Base-by-base conservation (phyloP, 2,797 vertebrate species). In the Crenichthys baileyi region DNA sequence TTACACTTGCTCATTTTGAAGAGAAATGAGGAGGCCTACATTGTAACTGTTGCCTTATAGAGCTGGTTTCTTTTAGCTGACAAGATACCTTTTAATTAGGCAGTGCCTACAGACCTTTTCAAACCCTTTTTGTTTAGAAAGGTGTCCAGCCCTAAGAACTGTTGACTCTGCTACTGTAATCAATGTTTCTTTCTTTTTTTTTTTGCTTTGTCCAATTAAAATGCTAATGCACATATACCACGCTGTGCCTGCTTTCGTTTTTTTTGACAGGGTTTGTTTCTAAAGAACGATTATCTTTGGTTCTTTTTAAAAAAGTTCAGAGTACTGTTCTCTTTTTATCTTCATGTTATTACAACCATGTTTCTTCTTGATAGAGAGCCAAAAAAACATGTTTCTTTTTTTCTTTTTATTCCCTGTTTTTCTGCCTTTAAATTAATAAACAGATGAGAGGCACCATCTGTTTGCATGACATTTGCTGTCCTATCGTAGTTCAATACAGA, bases 181-280 rank as follows among this genome's bases (percentile, higher is more conserved):
- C 93, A 90, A 94, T 93, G 90, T 94, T 94, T 94, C 1, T 26
- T 67, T 67, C 41, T 67, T 41, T 65, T 61, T 18, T 70, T n/a
- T 15, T 68, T 94, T 95, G 94, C 94, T 94, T 95, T 95, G 94
- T 95, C 91, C 91, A 92, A 95, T 95, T 95, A 95, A 95, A 95
- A 94, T 94, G 93, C 93, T 94, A 86, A 93, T 94, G 93, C 92
- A 93, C 91, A 95, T 87, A 92, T 92, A 89, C 63, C 73, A 75
- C 61, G 29, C 26, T 44, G 71, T 83, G 73, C 83, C 73, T 70
- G 72, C 48, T 61, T 76, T 20, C 36, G 61, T 79, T 51, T 71
- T 63, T 75, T 56, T 73, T 44, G 44, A 36, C 36, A 4, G 36
- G 36, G 36, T 36, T 36, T 36, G 36, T 24, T 53, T 22, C 24